Conservation (phyloP, 37 sponge, comb jelly and placozoan genomes). For the Chondrosia reniformis region DNA sequence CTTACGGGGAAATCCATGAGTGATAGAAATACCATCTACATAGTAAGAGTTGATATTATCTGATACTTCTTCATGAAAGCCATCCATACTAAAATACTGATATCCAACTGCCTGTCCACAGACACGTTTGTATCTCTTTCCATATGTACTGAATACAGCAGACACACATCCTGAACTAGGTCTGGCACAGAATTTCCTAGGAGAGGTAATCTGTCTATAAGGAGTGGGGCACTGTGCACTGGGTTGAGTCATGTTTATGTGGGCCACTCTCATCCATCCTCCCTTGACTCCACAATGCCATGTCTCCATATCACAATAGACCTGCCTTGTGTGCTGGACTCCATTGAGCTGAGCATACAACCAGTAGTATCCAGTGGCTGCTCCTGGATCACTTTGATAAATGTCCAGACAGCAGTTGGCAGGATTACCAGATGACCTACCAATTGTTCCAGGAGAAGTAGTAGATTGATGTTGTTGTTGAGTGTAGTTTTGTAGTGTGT, state of each 20-base stretch:
- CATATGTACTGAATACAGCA: neutral
- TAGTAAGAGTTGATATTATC: conserved; percentile 1
- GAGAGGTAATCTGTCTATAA: neutral
- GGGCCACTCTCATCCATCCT: conserved; percentile 7
- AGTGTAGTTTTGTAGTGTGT: no score
- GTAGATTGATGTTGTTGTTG: no score
- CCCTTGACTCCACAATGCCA: neutral
- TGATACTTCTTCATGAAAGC: neutral
- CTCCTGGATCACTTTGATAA: neutral
- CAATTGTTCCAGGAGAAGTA: no score
- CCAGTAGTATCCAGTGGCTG: conserved; percentile 1
- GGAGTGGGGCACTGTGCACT: conserved; percentile 1
- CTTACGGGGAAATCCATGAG: conserved; percentile 27
- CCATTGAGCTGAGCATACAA: neutral
- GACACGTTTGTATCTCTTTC: neutral
- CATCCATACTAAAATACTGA: neutral
- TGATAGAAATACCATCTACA: conserved; percentile 35
- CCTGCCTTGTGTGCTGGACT: neutral
- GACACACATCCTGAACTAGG: neutral
- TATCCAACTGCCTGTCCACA: conserved; percentile 17
- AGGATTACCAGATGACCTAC: no score
- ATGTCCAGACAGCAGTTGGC: conserved; percentile 1
- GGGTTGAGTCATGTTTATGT: conserved; percentile 12
- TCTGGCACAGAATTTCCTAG: conserved; percentile 3
- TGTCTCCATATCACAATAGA: conserved; percentile 10